These are phyloP conservation scores for Tipula unca DNA, from an alignment of 2,888 invertebrate genomes.

Conservation along the genomic window DNA sequence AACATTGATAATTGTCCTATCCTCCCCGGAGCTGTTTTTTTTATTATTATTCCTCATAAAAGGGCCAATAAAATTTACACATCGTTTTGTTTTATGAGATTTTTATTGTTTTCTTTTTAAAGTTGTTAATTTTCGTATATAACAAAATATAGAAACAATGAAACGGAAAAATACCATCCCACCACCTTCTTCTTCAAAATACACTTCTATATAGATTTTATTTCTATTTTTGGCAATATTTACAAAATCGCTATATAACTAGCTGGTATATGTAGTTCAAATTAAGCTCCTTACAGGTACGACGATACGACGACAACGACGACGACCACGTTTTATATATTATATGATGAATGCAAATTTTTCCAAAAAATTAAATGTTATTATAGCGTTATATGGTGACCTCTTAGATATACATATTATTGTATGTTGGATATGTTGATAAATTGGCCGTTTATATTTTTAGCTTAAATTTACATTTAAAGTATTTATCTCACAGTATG, in stretches of 20 bases:
- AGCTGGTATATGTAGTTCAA: background rate
- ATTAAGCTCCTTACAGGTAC: background rate
- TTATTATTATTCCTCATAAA: background rate
- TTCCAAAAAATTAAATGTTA: background rate
- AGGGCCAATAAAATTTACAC: background rate
- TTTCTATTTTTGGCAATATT: background rate
- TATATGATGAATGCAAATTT: background rate
- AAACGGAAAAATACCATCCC: background rate
- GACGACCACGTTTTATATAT: background rate
- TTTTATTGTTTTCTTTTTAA: background rate
- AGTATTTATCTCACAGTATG: slow-evolving; percentile 14
- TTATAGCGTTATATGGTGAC: background rate
- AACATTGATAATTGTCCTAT: background rate
- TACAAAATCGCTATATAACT: background rate
- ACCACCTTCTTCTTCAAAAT: background rate
- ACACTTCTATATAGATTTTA: background rate
- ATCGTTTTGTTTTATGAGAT: background rate
- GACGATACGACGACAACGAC: background rate
- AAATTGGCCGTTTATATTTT: background rate
- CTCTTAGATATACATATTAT: background rate
- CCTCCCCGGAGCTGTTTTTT: background rate
- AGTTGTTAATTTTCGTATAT: background rate
- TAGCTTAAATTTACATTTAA: background rate
- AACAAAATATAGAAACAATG: background rate
- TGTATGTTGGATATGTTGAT: background rate